Conservation (phyloP, 2,888 invertebrate genomes). For the Palloptera scutellata region DNA sequence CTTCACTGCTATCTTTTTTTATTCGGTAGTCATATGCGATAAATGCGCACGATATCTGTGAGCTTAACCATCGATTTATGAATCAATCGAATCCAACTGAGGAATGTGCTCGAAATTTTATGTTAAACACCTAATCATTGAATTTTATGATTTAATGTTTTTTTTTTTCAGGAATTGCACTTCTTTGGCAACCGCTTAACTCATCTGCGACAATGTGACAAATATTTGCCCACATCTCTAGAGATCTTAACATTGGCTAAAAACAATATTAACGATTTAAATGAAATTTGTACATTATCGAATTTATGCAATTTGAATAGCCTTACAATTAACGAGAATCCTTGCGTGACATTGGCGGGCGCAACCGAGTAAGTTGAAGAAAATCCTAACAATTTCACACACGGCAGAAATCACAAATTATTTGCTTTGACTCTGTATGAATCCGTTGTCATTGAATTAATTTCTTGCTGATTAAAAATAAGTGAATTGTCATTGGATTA, state of each 20-base stretch:
- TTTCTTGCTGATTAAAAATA: no score
- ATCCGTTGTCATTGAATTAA: no score
- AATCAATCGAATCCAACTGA: neutral
- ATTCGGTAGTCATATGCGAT: no score
- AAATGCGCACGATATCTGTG: no score
- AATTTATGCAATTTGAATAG: slow-evolving; percentile 80
- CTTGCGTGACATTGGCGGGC: slow-evolving; percentile 82
- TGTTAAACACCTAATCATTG: neutral
- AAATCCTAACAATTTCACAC: neutral
- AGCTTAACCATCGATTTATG: no score
- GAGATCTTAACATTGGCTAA: slow-evolving; percentile 80
- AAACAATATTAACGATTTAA: slow-evolving; percentile 85
- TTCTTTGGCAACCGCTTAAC: slow-evolving; percentile 87
- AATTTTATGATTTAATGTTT: slow-evolving; percentile 9
- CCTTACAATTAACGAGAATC: slow-evolving; percentile 86
- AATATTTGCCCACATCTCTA: slow-evolving; percentile 80
- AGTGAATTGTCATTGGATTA: no score
- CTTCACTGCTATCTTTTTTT: no score
- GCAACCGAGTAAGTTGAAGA: slow-evolving; percentile 72
- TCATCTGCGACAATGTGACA: slow-evolving; percentile 82
- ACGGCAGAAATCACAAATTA: no score
- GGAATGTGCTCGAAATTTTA: neutral
- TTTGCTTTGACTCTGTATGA: no score
- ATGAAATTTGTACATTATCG: slow-evolving; percentile 83
- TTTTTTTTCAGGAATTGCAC: slow-evolving; percentile 74